These are phyloP conservation scores for Hipposideros armiger DNA, from an alignment of 2,113 vertebrate species.

Conservation along the genomic window DNA sequence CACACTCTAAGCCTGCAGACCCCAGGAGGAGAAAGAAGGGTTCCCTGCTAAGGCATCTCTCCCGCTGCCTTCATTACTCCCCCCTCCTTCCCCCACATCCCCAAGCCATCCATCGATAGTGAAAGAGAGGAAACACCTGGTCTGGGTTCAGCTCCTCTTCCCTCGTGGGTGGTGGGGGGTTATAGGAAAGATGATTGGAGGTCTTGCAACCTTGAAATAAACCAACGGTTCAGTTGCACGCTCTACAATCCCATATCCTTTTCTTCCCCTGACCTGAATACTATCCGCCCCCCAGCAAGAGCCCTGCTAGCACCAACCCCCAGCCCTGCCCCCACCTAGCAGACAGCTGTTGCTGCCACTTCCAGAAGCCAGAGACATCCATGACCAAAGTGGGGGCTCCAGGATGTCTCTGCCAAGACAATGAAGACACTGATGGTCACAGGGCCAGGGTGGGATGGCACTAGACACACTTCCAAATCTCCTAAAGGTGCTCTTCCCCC, in stretches of 20 bases:
- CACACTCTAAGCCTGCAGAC: not conserved
- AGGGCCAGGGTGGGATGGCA: not conserved
- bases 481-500: not conserved
- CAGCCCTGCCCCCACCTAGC: not conserved
- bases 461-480: not conserved
- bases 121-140: slow-evolving; percentile 82
- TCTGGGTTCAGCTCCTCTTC: not conserved
- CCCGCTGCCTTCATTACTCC: slow-evolving; percentile 39
- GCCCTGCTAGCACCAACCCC: no score
- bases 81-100: not conserved
- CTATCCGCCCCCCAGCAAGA: not conserved
- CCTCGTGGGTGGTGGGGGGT: not conserved
- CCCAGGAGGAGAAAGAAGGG: not conserved
- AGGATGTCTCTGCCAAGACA: not conserved
- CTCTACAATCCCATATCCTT: not conserved
- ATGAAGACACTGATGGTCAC: not conserved
- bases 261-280: not conserved
- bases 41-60: not conserved
- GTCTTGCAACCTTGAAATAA: slow-evolving; percentile 74
- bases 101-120: slow-evolving; percentile 24
- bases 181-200: slow-evolving; percentile 72
- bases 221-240: slow-evolving; percentile 59
- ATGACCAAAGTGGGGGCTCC: not conserved
- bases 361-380: not conserved
- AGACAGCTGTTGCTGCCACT: not conserved